Evolutionary conservation across 2,113 vertebrate species (phyloP), one percentile per base, ranked within the genome.

Genomic region (Malurus melanocephalus): DNA sequence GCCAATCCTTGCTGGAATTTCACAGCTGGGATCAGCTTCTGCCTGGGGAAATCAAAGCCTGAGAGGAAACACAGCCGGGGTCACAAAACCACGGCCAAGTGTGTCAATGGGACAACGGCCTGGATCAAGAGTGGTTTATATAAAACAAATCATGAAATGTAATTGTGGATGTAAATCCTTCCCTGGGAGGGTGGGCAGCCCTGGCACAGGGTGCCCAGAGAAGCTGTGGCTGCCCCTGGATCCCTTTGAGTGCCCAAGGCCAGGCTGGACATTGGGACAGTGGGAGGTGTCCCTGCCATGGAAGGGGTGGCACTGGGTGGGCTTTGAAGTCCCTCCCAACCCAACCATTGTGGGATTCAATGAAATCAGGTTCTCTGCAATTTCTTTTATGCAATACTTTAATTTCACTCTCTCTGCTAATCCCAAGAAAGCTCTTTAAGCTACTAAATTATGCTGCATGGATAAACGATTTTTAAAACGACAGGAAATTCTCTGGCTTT

Each of bases 251-350:
- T 28, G 49, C 0, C 56, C 71, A 43, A 43, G 62, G 62, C 10
- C 30, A 35, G 62, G 85, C 0, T 66, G 59, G 65, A 69, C 6
- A 1, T 2, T 66, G 64, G 69, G 26, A 18, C 2, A 32, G 30
- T 28, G 78, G 20, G 0, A 68, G 24, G 14, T 19, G 69, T 49
- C 84, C 32, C 66, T 87, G 75, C 12, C 26, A 3, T 27, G 61
- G 38, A 28, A 27, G 6, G 40, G 33, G 1, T 10, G n/a, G 15
- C 0, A 4, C 7, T 5, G 4, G 35, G 5, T n/a, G 32, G 2
- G 1, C 0, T 45, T 51, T 64, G 3, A 43, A 2, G 5, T 30
- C 20, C 19, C 11, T 45, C 4, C 27, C 51, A 43, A 22, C 4
- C 15, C 57, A 45, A 15, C 20, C n/a, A 45, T 13, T 16, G 20